A percentile compares a stretch with the other conserved stretches of the same genome.
phyloP scores from a whole-genome alignment of 2,113 vertebrate species.

The Anas platyrhynchos region DNA sequence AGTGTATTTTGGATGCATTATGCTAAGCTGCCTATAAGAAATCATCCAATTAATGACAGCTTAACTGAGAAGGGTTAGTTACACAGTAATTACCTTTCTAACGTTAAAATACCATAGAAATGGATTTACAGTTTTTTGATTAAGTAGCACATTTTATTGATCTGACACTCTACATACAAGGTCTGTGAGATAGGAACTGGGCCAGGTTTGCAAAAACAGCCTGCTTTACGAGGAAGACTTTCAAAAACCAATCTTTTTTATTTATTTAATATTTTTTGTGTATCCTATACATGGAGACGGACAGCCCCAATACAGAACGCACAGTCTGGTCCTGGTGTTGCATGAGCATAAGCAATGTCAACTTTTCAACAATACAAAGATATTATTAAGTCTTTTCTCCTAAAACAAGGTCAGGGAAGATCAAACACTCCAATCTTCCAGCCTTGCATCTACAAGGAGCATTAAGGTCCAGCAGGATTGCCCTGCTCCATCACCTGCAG shows the following conservation, averaged over 20 bases:
- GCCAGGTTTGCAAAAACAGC: background rate
- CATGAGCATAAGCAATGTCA: background rate
- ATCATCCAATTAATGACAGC: slow-evolving; percentile 60
- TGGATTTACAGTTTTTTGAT: slow-evolving; percentile 30
- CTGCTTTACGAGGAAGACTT: background rate
- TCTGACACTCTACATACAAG: background rate
- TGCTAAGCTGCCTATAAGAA: slow-evolving; percentile 47
- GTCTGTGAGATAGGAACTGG: background rate
- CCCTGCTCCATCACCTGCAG: background rate
- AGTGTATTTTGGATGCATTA: slow-evolving; percentile 49
- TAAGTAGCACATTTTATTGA: background rate
- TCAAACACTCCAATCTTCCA: background rate
- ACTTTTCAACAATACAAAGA: background rate
- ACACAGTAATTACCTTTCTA: background rate
- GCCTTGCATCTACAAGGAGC: background rate
- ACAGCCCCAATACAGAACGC: background rate
- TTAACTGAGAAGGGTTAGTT: slow-evolving; percentile 35
- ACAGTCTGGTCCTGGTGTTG: background rate
- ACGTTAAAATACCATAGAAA: slow-evolving; percentile 43
- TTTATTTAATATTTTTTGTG: background rate
- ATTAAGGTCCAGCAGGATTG: background rate
- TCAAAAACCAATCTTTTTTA: background rate
- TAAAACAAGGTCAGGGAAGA: background rate
- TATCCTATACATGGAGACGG: background rate
- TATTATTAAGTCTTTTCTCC: background rate